Conservation (phyloP, 2,797 vertebrate species). For the Allenopithecus nigroviridis region DNA sequence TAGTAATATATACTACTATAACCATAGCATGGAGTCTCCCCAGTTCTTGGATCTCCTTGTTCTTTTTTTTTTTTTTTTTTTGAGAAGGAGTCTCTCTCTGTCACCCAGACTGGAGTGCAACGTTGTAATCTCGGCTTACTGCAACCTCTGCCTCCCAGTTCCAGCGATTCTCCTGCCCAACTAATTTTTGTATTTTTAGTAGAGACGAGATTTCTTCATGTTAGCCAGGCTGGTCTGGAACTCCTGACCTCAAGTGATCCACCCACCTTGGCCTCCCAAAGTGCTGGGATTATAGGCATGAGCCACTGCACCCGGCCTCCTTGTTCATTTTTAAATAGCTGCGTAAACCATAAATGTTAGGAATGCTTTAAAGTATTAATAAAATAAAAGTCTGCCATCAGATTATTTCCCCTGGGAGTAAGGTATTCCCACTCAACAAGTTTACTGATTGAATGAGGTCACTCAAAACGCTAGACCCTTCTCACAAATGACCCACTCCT, state of each 20-base stretch:
- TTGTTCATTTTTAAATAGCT: not conserved
- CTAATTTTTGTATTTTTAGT: not conserved
- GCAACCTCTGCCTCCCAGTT: not conserved
- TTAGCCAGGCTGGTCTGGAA: not conserved
- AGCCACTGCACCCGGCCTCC: not conserved
- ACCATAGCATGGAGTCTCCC: not conserved
- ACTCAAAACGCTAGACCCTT: not conserved
- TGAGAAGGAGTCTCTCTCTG: not conserved
- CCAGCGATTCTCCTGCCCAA: not conserved
- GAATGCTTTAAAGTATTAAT: conserved; percentile 35
- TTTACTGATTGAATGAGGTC: not conserved
- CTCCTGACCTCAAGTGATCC: not conserved
- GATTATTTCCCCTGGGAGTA: not conserved
- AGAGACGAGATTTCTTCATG: not conserved
- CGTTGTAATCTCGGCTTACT: not conserved
- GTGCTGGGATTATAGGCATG: not conserved
- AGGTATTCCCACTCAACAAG: not conserved
- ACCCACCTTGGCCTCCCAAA: not conserved
- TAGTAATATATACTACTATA: not conserved
- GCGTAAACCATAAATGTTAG: not conserved
- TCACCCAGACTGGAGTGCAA: not conserved
- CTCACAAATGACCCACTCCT: not conserved
- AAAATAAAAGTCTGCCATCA: not conserved
- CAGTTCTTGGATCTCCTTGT: not conserved
- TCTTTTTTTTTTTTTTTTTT: not conserved